These are phyloP conservation scores for Leptonema lineaticorne DNA, from an alignment of 1,140 invertebrate species.

Conservation along the genomic window DNA sequence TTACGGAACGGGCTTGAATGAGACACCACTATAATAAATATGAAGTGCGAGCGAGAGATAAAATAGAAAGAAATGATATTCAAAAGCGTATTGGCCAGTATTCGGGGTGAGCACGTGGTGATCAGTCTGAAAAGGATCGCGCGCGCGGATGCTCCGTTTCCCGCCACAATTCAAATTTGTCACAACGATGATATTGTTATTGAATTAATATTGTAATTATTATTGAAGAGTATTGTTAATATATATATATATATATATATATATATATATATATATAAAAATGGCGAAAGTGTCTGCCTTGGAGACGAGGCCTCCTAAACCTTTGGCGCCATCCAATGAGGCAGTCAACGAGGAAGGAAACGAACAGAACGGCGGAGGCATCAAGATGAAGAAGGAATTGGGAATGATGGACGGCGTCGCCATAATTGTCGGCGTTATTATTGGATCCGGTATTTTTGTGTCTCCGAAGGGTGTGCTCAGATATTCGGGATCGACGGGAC, in stretches of 20 bases:
- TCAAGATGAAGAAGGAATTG: slow-evolving; percentile 83
- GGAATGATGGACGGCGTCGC: slow-evolving; percentile 86
- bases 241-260: too few relatives aligned
- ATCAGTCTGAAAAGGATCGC: background rate
- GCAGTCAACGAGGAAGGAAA: background rate
- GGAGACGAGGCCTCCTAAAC: slow-evolving; percentile 37
- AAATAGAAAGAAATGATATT: too few relatives aligned
- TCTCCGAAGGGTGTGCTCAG: slow-evolving; percentile 91
- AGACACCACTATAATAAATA: background rate
- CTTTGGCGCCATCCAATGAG: background rate
- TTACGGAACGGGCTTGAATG: background rate
- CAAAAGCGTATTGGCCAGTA: background rate
- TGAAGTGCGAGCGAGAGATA: background rate
- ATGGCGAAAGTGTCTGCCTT: slow-evolving; percentile 55
- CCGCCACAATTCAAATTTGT: background rate
- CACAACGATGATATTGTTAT: too few relatives aligned
- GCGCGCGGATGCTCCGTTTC: background rate
- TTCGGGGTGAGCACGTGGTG: background rate
- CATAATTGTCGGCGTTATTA: slow-evolving; percentile 91
- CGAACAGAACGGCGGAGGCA: slow-evolving; percentile 47
- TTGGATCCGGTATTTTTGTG: slow-evolving; percentile 92
- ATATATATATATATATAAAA: too few relatives aligned
- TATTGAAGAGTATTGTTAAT: too few relatives aligned
- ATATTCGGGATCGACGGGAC: slow-evolving; percentile 83
- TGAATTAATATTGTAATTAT: background rate